Evolutionary conservation across 2,888 invertebrate species (phyloP).

Genomic region (Chloroclystis v-ata): DNA sequence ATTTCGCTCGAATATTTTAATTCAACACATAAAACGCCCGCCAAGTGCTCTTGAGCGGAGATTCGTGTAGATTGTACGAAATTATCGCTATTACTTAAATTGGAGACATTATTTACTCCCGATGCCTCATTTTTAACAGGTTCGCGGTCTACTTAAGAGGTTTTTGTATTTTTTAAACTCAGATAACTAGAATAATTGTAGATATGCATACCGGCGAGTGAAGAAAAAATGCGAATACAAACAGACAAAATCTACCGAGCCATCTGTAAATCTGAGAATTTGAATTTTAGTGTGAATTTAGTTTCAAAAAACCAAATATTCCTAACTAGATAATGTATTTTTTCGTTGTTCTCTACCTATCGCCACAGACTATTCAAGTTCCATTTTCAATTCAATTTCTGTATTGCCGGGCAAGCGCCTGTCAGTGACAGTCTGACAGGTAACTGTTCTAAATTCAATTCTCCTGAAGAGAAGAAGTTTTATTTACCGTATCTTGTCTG

Average conservation of each 20-base stretch:
- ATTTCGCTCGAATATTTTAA: conserved; percentile 20
- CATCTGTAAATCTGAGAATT: no score
- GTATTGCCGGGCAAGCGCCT: conserved; percentile 2
- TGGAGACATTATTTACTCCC: conserved; percentile 2
- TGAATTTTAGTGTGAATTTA: no score
- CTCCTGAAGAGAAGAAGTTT: neutral
- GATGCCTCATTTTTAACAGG: neutral
- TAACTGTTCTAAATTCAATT: conserved; percentile 10
- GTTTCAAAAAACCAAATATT: no score
- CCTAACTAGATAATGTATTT: neutral
- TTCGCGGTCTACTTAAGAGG: neutral
- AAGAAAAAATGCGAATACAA: no score
- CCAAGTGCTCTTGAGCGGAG: conserved; percentile 1
- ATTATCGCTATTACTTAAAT: conserved; percentile 15
- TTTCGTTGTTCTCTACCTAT: neutral
- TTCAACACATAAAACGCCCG: conserved; percentile 17
- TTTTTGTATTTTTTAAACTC: no score
- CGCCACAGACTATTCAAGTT: neutral
- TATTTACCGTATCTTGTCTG: neutral
- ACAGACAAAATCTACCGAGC: no score
- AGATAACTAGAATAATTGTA: no score
- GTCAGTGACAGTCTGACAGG: conserved; percentile 13
- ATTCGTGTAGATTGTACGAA: conserved; percentile 2
- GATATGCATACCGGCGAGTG: no score
- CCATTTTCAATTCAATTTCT: conserved; percentile 5